These are phyloP conservation scores for Morelia viridis DNA, from an alignment of 2,797 vertebrate species.

Conservation along the genomic window DNA sequence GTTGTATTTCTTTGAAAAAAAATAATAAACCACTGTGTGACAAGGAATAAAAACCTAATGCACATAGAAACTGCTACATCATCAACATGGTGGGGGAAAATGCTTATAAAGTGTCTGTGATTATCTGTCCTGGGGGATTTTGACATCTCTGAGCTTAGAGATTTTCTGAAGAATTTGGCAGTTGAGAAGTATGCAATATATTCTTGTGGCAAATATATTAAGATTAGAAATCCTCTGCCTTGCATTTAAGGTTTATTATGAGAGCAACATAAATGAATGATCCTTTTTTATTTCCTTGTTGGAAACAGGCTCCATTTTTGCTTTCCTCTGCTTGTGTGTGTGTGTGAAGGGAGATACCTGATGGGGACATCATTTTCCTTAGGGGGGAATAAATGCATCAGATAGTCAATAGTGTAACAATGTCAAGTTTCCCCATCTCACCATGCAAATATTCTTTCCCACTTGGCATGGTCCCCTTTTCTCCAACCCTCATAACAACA, in stretches of 20 bases:
- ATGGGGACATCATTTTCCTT: background rate
- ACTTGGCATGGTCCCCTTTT: background rate
- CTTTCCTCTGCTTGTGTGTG: background rate
- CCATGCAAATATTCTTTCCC: background rate
- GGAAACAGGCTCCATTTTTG: background rate
- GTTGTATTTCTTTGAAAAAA: conserved; percentile 55
- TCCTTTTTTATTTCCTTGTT: background rate
- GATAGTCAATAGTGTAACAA: background rate
- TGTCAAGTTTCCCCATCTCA: background rate
- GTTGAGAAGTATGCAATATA: background rate
- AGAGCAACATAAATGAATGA: background rate
- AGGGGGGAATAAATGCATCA: background rate
- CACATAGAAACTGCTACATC: conserved; percentile 39
- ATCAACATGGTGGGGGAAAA: background rate
- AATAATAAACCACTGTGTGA: conserved; percentile 59
- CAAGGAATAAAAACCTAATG: conserved; percentile 46
- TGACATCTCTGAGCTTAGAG: background rate
- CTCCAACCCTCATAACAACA: background rate
- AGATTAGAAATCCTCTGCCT: background rate
- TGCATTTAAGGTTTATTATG: background rate
- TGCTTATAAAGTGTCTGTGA: conserved; percentile 39
- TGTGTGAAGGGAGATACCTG: background rate
- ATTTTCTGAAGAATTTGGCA: background rate
- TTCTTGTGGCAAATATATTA: background rate
- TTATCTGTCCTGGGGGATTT: conserved; percentile 38